Evolutionary conservation across 2,797 vertebrate species (phyloP).

Genomic region (Falco berigora): DNA sequence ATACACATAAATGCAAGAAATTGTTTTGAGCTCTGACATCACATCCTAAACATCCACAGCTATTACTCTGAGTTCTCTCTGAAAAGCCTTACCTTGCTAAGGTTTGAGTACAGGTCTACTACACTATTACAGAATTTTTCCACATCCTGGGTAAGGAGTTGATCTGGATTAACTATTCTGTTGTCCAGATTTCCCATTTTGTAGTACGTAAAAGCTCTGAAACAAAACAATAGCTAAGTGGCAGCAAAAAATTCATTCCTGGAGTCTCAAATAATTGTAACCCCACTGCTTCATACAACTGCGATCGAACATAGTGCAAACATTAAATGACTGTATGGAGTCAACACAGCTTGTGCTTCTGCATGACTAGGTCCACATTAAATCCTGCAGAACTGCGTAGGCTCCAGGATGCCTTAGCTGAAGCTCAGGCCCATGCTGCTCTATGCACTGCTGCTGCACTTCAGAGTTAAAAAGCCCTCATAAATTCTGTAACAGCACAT

Average conservation of each 20-base stretch:
- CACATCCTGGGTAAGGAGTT: conserved; percentile 96
- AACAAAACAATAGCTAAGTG: conserved; percentile 26
- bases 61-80: neutral
- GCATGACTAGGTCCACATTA: neutral
- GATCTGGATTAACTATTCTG: conserved; percentile 95
- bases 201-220: conserved; percentile 92
- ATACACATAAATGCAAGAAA: neutral
- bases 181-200: conserved; percentile 99
- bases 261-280: neutral
- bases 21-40: neutral
- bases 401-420: neutral
- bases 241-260: neutral
- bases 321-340: neutral
- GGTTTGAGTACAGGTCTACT: conserved; percentile 97
- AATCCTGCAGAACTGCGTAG: neutral
- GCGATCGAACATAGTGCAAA: neutral
- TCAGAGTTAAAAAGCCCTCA: neutral
- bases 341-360: neutral
- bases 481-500: neutral
- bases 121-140: conserved; percentile 98
- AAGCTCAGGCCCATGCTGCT: neutral
- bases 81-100: conserved; percentile 87
- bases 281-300: neutral
- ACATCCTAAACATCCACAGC: neutral
- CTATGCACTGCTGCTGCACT: neutral